Conservation (phyloP, 23 tunicate species). For the Oikopleura dioica region DNA sequence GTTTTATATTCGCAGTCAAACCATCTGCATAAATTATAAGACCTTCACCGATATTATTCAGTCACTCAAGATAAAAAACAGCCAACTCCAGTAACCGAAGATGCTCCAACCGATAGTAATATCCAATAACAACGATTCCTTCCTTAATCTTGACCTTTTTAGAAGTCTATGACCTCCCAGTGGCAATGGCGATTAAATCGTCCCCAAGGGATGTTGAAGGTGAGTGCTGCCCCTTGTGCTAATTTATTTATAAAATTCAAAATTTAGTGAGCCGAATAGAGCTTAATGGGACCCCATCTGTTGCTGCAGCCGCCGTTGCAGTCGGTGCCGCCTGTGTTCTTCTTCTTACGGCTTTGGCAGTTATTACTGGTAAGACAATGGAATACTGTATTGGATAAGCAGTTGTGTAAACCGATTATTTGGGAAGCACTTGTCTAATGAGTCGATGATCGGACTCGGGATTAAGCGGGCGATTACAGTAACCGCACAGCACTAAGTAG, state of each 20-base stretch:
- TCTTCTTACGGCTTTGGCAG: neutral
- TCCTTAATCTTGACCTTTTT: neutral
- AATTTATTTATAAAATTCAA: neutral
- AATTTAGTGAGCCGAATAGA: neutral
- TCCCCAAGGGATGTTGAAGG: neutral
- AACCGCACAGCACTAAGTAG: neutral
- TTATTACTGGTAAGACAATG: neutral
- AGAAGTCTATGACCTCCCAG: neutral
- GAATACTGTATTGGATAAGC: neutral
- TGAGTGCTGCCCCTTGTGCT: neutral
- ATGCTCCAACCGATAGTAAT: too few relatives aligned
- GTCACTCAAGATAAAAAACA: too few relatives aligned
- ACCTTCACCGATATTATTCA: too few relatives aligned
- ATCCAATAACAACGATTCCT: too few relatives aligned
- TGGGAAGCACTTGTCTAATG: too few relatives aligned
- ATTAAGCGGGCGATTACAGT: neutral
- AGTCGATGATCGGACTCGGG: too few relatives aligned
- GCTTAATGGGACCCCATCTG: neutral
- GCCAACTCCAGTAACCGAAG: too few relatives aligned
- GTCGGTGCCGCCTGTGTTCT: constrained; percentile 3
- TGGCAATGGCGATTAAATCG: constrained; percentile 7
- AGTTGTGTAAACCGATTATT: too few relatives aligned
- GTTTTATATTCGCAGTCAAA: too few relatives aligned
- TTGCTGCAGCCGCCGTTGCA: constrained; percentile 11
- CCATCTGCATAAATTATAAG: too few relatives aligned